Evolutionary conservation across 2,888 invertebrate genomes (phyloP).

Genomic region (Xestia ashworthii): DNA sequence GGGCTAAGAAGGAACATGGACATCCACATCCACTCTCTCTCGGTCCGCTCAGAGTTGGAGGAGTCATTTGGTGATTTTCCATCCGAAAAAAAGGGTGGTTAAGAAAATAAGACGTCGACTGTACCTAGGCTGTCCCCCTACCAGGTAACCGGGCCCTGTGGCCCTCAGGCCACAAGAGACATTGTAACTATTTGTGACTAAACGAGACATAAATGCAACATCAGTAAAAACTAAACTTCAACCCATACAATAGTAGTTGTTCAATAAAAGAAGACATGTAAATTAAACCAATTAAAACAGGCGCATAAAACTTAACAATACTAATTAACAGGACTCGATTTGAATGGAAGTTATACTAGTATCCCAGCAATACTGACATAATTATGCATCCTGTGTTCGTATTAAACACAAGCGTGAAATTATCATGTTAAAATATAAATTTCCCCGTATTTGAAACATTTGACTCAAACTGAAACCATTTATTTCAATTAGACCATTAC

Average conservation of each 20-base stretch:
- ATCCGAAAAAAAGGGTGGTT: too few relatives aligned
- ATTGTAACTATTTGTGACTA: background rate
- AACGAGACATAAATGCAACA: background rate
- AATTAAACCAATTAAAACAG: constrained; percentile 12
- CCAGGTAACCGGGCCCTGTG: background rate
- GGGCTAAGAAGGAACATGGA: too few relatives aligned
- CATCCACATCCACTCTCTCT: too few relatives aligned
- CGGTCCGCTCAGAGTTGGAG: too few relatives aligned
- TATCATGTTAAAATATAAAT: too few relatives aligned
- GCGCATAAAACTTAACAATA: constrained; percentile 1
- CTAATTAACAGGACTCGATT: background rate
- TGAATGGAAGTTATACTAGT: background rate
- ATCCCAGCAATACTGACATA: background rate
- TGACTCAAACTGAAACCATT: too few relatives aligned
- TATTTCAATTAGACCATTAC: too few relatives aligned
- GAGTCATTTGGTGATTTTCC: too few relatives aligned
- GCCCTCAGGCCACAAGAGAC: background rate
- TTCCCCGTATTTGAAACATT: too few relatives aligned
- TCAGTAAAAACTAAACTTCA: background rate
- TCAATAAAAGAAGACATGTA: background rate
- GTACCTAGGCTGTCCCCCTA: background rate
- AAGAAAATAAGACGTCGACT: background rate
- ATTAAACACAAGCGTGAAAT: too few relatives aligned
- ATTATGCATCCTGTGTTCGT: constrained; percentile 4
- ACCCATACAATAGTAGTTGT: background rate